Evolutionary conservation across 1,140 invertebrate genomes (phyloP), one percentile per base, ranked within the genome.

Genomic region (Agrypnia vestita): DNA sequence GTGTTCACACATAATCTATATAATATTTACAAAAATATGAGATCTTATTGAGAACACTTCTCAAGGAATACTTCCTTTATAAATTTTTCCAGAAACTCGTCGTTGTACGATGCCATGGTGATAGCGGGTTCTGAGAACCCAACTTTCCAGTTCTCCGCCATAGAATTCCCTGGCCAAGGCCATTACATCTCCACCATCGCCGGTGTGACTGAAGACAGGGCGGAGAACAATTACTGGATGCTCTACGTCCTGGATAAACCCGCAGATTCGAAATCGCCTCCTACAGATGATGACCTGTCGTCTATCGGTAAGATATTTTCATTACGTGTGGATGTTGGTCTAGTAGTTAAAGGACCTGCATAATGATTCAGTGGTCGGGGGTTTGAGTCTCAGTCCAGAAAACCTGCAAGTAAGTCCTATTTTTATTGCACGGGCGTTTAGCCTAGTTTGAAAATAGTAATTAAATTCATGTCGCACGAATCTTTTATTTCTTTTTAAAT

Each of bases 151-250:
- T 71, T 71, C 12, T 51, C 67, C 7, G 15, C 67, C 9, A 71
- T 25, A 21, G 44, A 21, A 6, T 71, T 13, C 12, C 0, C 47
- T 10, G 67, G 47, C 4, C 12, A 51, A 3, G 67, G 67, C 12
- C 44, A 71, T 46, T 71, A 51, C 21, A 71, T 71, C 15, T 51
- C n/a, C 67, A 21, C 67, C 67, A 71, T 71, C 1, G 15, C n/a
- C 0, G 47, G 67, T 49, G 47, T 71, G 15, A 35, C 47, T 19
- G 67, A 53, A 25, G 67, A 71, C 46, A 71, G 6, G 13, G 17
- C 13, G 15, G 17, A 51, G 4, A 51, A 49, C 15, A 51, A 21
- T 8, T 49, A 17, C 49, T 71, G 67, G 67, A 49, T 71, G 46
- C 49, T 71, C 67, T 71, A 71, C 17, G 9, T 71, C 19, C 17